These are phyloP conservation scores for Lateolabrax maculatus DNA, from an alignment of 2,797 vertebrate genomes.

Conservation along the genomic window DNA sequence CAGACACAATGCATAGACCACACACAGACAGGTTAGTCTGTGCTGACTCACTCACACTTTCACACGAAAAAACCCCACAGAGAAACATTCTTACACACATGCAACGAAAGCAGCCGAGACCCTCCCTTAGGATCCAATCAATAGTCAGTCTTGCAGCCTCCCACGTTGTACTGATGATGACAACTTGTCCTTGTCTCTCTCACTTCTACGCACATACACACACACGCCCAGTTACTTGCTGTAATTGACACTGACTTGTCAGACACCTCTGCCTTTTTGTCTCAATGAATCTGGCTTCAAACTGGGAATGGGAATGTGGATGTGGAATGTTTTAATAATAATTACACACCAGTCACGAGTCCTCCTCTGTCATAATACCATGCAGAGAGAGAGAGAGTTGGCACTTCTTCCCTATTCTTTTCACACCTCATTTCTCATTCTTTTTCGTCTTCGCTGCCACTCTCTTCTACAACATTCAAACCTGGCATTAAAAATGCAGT, in stretches of 20 bases:
- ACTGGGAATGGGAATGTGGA: conserved; percentile 16
- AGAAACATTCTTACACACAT: conserved; percentile 11
- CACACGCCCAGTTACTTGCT: conserved; percentile 7
- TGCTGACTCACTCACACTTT: conserved; percentile 10
- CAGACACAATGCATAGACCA: neutral
- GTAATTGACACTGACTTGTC: conserved; percentile 50
- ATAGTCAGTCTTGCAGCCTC: conserved; percentile 57
- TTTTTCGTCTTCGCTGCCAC: neutral
- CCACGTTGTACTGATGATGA: conserved; percentile 57
- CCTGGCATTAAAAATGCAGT: conserved; percentile 27
- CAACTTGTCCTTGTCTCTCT: conserved; percentile 42
- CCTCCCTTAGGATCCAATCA: conserved; percentile 59
- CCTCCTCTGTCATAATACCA: conserved; percentile 35
- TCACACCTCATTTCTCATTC: conserved; percentile 40
- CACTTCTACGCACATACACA: neutral
- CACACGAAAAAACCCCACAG: conserved; percentile 19
- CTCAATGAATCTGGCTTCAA: neutral
- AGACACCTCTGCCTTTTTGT: conserved; percentile 37
- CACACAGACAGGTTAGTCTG: conserved; percentile 3
- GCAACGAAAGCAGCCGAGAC: conserved; percentile 30
- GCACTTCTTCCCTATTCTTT: conserved; percentile 30
- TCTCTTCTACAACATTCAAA: conserved; percentile 30
- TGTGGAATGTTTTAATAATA: conserved; percentile 40
- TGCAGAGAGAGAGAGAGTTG: conserved; percentile 14
- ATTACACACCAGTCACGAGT: conserved; percentile 36